phyloP scores from a whole-genome alignment of 2,113 vertebrate genomes.

The Syngnathus typhle region DNA sequence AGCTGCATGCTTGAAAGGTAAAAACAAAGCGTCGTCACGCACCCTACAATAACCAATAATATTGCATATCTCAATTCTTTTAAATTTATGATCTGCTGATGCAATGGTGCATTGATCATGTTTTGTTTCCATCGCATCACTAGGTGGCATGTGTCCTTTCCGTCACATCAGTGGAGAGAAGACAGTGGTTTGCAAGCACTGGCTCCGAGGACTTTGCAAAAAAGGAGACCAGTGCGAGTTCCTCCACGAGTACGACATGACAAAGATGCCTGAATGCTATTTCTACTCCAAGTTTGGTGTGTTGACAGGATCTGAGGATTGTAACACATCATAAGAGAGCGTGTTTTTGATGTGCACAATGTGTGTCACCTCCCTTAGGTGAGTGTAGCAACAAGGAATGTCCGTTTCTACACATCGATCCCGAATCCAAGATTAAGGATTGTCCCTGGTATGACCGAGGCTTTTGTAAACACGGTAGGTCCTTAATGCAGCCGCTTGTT shows the following conservation, averaged over 20 bases:
- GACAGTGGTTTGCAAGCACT: slow-evolving; percentile 98
- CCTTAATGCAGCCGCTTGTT: not conserved
- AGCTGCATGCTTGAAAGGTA: slow-evolving; percentile 92
- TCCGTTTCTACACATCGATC: slow-evolving; percentile 97
- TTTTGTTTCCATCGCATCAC: not conserved
- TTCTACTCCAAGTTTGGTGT: slow-evolving; percentile 99
- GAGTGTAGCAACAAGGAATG: slow-evolving; percentile 99
- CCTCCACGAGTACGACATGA: slow-evolving; percentile 98
- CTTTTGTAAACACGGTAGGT: slow-evolving; percentile 96
- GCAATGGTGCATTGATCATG: not conserved
- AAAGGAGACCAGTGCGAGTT: slow-evolving; percentile 99
- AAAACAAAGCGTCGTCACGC: not conserved
- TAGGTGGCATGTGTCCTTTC: slow-evolving; percentile 97
- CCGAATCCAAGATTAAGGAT: slow-evolving; percentile 99
- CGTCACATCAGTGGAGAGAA: slow-evolving; percentile 98
- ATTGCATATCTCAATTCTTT: not conserved
- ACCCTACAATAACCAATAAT: not conserved
- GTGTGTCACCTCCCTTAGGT: slow-evolving; percentile 63
- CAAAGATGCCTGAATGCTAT: slow-evolving; percentile 99
- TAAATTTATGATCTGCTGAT: not conserved
- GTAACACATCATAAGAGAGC: not conserved
- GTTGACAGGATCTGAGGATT: slow-evolving; percentile 25
- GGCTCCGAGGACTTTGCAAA: slow-evolving; percentile 96
- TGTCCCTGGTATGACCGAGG: slow-evolving; percentile 98
- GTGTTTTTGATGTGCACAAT: not conserved